Conservation (phyloP, 2,888 invertebrate species). For the Pammene fasciana region DNA sequence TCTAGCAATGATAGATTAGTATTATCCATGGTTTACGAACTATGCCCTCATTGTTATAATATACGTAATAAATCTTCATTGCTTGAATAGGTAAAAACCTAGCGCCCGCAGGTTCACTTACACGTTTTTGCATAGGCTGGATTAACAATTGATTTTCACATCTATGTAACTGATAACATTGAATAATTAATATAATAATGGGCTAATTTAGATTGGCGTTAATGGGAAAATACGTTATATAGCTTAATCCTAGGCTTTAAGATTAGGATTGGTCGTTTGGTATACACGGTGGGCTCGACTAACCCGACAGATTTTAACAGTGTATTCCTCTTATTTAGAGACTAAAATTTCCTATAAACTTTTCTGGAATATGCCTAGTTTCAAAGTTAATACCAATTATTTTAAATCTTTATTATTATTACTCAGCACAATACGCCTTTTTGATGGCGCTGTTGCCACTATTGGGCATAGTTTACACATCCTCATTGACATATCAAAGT, state of each 20-base stretch:
- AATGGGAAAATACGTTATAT: conserved; percentile 25
- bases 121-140: conserved; percentile 61
- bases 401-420: too few relatives aligned
- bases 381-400: too few relatives aligned
- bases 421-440: too few relatives aligned
- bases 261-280: conserved; percentile 4
- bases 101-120: conserved; percentile 47
- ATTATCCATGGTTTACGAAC: background rate
- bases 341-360: too few relatives aligned
- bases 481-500: too few relatives aligned
- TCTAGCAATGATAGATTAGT: conserved; percentile 5
- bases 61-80: conserved; percentile 39
- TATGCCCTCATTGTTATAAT: conserved; percentile 49
- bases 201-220: conserved; percentile 27
- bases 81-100: conserved; percentile 29
- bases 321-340: too few relatives aligned
- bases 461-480: too few relatives aligned
- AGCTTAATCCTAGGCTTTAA: conserved; percentile 14
- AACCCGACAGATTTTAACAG: too few relatives aligned
- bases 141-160: conserved; percentile 51
- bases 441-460: too few relatives aligned
- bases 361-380: too few relatives aligned
- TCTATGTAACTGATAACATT: conserved; percentile 54
- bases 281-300: too few relatives aligned
- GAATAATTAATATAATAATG: conserved; percentile 38